Percentiles rank a stretch among this genome's conserved stretches.
These are phyloP conservation scores for Myotis findleyi DNA, from an alignment of 2,797 vertebrate species.

Conservation along the genomic window DNA sequence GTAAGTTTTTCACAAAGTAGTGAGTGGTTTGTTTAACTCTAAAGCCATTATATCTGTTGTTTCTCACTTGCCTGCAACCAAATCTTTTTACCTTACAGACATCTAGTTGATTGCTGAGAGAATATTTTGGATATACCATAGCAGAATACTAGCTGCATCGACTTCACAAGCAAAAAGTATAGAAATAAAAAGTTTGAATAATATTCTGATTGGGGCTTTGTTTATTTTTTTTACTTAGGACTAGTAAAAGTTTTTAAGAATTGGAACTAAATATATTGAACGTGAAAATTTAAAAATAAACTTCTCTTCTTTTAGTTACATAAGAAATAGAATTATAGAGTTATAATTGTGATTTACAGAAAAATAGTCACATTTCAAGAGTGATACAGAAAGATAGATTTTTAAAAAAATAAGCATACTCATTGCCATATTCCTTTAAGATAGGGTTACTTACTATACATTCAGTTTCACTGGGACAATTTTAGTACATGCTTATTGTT, in stretches of 20 bases:
- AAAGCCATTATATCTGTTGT: neutral
- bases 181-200: slow-evolving; percentile 24
- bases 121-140: slow-evolving; percentile 23
- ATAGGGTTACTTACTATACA: neutral
- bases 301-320: neutral
- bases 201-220: neutral
- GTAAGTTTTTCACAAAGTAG: neutral
- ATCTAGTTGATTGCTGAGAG: slow-evolving; percentile 28
- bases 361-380: slow-evolving; percentile 25
- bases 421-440: neutral
- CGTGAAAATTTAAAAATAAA: neutral
- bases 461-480: neutral
- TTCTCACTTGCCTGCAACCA: neutral
- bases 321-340: neutral
- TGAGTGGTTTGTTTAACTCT: neutral
- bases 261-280: neutral
- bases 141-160: neutral
- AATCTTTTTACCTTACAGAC: neutral
- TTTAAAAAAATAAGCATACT: neutral
- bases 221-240: neutral
- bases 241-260: slow-evolving; percentile 25
- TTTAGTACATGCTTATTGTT: neutral
- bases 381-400: slow-evolving; percentile 10
- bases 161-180: slow-evolving; percentile 12
- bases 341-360: slow-evolving; percentile 19